A percentile compares a stretch with the other conserved stretches of the same genome.
Evolutionary conservation across 2,113 vertebrate genomes (phyloP).

Genomic region (Mastomys natalensis): DNA sequence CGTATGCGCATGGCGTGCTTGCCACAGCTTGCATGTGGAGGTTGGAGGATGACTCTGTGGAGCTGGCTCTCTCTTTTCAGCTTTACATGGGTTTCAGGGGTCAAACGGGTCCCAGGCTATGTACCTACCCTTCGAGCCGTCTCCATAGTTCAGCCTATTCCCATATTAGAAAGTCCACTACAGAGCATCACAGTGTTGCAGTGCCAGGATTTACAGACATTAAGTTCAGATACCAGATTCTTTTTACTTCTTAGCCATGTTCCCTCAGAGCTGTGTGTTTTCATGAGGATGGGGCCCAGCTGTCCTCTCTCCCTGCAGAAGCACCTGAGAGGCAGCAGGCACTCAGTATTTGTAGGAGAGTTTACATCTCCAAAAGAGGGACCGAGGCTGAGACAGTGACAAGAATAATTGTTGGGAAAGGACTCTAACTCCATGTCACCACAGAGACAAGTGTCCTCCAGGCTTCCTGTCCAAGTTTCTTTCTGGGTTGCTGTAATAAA

Average conservation of each 20-base stretch:
- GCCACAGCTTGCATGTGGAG: neutral
- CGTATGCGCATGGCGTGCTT: neutral
- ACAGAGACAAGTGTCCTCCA: neutral
- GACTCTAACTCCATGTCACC: neutral
- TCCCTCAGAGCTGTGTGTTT: neutral
- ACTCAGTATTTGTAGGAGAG: neutral
- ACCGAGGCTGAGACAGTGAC: neutral
- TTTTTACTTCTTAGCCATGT: conserved; percentile 7
- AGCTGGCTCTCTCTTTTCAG: neutral
- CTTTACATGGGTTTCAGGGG: neutral
- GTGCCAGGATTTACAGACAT: neutral
- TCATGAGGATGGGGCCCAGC: neutral
- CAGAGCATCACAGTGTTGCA: neutral
- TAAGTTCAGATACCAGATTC: neutral
- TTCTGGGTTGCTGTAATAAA: neutral
- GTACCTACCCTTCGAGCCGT: neutral
- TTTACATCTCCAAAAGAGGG: conserved; percentile 12
- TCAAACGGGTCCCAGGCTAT: neutral
- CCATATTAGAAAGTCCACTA: neutral
- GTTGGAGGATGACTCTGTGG: too few relatives aligned
- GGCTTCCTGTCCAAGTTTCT: neutral
- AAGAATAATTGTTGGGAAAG: neutral
- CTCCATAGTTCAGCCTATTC: neutral
- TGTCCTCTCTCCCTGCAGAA: neutral
- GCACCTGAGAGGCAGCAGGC: neutral